These are phyloP conservation scores for Motacilla tschutschensis DNA, from an alignment of 2,113 vertebrate species.

Conservation along the genomic window DNA sequence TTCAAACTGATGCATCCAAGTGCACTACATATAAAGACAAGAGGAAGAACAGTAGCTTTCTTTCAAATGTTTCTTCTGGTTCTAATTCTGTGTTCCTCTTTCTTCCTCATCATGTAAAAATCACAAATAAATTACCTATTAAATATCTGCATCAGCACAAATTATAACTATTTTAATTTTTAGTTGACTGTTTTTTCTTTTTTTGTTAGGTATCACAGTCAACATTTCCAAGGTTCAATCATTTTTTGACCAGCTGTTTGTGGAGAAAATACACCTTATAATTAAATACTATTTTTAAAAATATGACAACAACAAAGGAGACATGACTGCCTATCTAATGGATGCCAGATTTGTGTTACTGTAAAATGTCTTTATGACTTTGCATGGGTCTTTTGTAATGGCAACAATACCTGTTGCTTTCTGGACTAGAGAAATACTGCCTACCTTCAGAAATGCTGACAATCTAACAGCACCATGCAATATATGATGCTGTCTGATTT, in stretches of 20 bases:
- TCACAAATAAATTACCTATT: not conserved
- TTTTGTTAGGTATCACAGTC: not conserved
- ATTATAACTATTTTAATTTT: not conserved
- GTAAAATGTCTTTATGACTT: not conserved
- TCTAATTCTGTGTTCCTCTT: not conserved
- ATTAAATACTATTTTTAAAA: not conserved
- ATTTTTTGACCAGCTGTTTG: not conserved
- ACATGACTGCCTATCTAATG: not conserved
- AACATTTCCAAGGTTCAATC: not conserved
- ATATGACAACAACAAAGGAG: not conserved
- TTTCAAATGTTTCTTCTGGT: not conserved
- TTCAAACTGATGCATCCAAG: not conserved
- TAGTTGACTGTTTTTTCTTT: not conserved
- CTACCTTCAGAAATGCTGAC: not conserved
- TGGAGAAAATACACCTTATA: not conserved
- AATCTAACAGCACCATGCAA: not conserved
- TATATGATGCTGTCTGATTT: not conserved
- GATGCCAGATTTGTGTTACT: not conserved
- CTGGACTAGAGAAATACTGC: not conserved
- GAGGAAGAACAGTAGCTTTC: fast-evolving
- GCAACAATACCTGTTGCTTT: not conserved
- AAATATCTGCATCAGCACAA: not conserved
- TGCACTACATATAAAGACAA: not conserved
- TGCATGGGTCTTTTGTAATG: fast-evolving
- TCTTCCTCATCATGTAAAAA: not conserved